phyloP scores from a whole-genome alignment of 2,113 vertebrate genomes.

The Asarcornis scutulata region DNA sequence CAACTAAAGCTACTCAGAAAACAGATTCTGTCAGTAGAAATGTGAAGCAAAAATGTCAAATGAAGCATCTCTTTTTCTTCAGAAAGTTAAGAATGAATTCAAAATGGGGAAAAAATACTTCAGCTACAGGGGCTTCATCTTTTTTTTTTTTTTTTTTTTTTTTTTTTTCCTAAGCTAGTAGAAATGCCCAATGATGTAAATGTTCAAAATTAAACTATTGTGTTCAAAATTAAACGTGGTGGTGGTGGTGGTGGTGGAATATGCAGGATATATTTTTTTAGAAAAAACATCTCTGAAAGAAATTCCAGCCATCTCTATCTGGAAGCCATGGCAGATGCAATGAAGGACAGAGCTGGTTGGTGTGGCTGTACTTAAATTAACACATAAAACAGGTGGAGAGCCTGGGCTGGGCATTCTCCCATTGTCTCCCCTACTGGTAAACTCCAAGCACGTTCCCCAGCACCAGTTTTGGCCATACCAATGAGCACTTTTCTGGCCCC shows the following conservation, averaged over 20 bases:
- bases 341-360: not conserved
- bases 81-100: not conserved
- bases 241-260: no score
- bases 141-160: not conserved
- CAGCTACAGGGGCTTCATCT: not conserved
- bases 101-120: not conserved
- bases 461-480: not conserved
- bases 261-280: not conserved
- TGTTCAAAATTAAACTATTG: not conserved
- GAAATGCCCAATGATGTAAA: not conserved
- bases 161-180: not conserved
- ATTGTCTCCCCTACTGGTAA: not conserved
- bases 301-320: not conserved
- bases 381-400: not conserved
- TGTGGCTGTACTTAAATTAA: not conserved
- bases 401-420: not conserved
- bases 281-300: not conserved
- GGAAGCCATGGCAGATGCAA: not conserved
- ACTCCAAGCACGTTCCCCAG: accelerated
- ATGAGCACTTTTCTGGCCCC: not conserved
- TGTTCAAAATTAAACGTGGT: not conserved
- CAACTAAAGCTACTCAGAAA: constrained; percentile 25
- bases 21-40: not conserved
- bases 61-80: not conserved
- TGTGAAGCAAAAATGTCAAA: constrained; percentile 15